phyloP scores from a whole-genome alignment of 2,888 invertebrate genomes.

The Carabus problematicus region DNA sequence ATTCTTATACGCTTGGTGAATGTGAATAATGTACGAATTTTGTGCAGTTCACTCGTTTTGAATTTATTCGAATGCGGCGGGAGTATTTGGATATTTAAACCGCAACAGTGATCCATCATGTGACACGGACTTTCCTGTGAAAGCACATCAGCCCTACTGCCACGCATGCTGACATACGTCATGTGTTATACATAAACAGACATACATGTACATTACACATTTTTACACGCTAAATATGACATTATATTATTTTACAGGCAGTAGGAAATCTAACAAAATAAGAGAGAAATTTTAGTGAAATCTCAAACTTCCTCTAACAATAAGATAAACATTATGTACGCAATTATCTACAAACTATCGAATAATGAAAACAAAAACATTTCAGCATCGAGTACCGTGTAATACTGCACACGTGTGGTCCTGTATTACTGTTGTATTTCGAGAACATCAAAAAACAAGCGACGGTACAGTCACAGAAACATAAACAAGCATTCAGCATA shows the following conservation, averaged over 20 bases:
- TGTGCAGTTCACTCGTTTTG: constrained; percentile 9
- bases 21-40: constrained; percentile 6
- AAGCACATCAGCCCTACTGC: neutral
- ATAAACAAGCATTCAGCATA: constrained; percentile 16
- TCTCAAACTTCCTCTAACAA: too few species aligned
- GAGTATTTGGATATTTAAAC: neutral
- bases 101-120: constrained; percentile 13
- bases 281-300: too few species aligned
- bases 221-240: neutral
- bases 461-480: constrained; percentile 31
- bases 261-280: too few species aligned
- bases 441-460: constrained; percentile 34
- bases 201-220: neutral
- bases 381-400: constrained; percentile 26
- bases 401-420: constrained; percentile 34
- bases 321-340: too few species aligned
- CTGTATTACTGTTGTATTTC: constrained; percentile 28
- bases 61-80: constrained; percentile 3
- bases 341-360: too few species aligned
- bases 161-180: neutral
- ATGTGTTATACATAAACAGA: neutral
- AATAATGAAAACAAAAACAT: too few species aligned
- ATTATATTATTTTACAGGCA: too few species aligned
- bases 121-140: neutral
- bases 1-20: neutral